These are phyloP conservation scores for Lepidurus couesii DNA, from an alignment of 1,140 invertebrate genomes.

Conservation along the genomic window DNA sequence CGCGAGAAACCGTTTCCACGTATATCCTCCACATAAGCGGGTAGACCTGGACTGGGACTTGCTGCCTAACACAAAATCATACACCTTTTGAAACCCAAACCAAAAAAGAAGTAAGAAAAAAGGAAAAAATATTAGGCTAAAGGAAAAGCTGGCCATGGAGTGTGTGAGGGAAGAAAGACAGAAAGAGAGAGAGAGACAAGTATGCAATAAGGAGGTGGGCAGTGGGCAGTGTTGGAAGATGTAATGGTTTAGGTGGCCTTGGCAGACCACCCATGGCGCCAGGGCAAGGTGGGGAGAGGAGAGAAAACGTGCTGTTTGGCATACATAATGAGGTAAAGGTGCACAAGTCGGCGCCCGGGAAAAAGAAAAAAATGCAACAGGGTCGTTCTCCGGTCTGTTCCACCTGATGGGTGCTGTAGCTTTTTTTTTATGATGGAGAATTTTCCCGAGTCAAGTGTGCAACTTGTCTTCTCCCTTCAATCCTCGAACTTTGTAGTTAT, in stretches of 20 bases:
- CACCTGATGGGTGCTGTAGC: too few species aligned
- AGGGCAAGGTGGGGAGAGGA: slow-evolving; percentile 5
- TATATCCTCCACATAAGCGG: too few species aligned
- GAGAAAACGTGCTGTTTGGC: slow-evolving; percentile 13
- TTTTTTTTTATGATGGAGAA: too few species aligned
- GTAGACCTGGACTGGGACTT: too few species aligned
- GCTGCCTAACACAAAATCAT: not conserved
- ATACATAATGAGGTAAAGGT: slow-evolving; percentile 1
- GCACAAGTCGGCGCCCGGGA: not conserved
- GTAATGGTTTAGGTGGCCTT: slow-evolving; percentile 11
- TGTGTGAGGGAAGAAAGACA: too few species aligned
- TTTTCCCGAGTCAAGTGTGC: too few species aligned
- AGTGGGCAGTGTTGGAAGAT: slow-evolving; percentile 17
- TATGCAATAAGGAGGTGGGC: slow-evolving; percentile 12
- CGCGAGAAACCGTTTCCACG: not conserved
- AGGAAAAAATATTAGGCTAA: not conserved
- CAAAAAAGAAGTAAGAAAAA: not conserved
- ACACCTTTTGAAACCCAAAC: not conserved
- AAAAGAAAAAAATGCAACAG: too few species aligned
- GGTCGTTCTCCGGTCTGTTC: too few species aligned
- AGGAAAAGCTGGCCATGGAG: too few species aligned
- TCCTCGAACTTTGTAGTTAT: too few species aligned
- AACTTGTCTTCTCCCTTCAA: too few species aligned
- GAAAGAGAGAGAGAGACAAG: not conserved
- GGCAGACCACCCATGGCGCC: slow-evolving; percentile 16